Conservation (phyloP, 2,888 invertebrate genomes). For the Cantharis flavilabris region DNA sequence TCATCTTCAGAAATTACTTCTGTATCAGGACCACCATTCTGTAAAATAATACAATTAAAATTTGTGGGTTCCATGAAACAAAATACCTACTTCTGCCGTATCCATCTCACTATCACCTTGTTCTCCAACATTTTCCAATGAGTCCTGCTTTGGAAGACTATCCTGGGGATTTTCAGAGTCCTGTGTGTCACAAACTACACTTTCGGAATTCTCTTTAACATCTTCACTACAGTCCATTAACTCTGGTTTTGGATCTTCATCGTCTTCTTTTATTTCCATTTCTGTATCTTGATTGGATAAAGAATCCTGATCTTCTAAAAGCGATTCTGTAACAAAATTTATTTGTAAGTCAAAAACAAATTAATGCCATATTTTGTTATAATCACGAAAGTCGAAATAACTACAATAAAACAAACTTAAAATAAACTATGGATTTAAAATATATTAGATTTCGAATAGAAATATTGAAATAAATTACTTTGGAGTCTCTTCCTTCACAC, state of each 20-base stretch:
- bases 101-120: neutral
- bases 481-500: no score
- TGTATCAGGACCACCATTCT: constrained; percentile 71
- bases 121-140: neutral
- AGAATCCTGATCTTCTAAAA: neutral
- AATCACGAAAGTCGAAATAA: no score
- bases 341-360: neutral
- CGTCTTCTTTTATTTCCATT: neutral
- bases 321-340: neutral
- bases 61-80: neutral
- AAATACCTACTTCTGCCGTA: neutral
- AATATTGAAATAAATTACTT: no score
- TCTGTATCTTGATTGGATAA: neutral
- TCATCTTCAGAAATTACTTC: constrained; percentile 88
- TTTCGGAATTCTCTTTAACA: neutral
- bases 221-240: neutral
- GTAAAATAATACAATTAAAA: neutral
- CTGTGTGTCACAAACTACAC: constrained; percentile 5
- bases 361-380: no score
- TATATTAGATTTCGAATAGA: no score
- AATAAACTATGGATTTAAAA: no score
- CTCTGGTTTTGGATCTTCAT: neutral
- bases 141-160: neutral
- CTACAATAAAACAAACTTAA: no score
- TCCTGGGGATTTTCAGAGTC: constrained; percentile 13